A percentile compares a stretch with the other conserved stretches of the same genome.
Conservation (phyloP, 2,797 vertebrate species). For the Eleutherodactylus coqui region DNA sequence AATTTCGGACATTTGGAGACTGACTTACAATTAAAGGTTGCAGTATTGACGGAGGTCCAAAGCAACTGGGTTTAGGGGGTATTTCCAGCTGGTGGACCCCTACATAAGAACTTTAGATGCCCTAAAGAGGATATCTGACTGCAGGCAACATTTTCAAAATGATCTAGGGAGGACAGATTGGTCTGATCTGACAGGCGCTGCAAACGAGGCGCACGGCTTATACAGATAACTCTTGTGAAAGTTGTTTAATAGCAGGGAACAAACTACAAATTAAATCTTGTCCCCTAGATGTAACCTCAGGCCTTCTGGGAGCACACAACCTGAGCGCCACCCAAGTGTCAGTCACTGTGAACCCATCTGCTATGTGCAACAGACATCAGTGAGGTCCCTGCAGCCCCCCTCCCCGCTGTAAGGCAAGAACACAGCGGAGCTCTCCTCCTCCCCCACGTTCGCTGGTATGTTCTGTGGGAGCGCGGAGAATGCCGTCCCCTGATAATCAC, state of each 20-base stretch:
- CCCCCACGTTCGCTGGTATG: slow-evolving; percentile 12
- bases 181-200: not conserved
- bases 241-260: not conserved
- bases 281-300: not conserved
- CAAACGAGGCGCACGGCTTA: not conserved
- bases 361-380: not conserved
- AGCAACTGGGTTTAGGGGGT: too few species aligned
- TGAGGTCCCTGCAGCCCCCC: not conserved
- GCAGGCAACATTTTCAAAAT: not conserved
- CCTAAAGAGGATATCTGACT: too few species aligned
- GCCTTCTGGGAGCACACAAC: not conserved
- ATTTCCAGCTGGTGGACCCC: too few species aligned
- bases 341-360: not conserved
- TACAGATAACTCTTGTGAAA: not conserved
- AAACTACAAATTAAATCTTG: not conserved
- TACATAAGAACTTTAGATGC: too few species aligned
- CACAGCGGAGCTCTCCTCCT: not conserved
- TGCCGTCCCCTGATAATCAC: slow-evolving; percentile 42
- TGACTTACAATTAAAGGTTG: too few species aligned
- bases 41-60: too few species aligned
- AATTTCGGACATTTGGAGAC: too few species aligned
- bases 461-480: not conserved
- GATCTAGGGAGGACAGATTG: not conserved
- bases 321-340: not conserved
- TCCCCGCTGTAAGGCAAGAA: not conserved